Evolutionary conservation across 2,888 invertebrate genomes (phyloP), one percentile per base, ranked within the genome.

Genomic region (Coenonympha arcania): DNA sequence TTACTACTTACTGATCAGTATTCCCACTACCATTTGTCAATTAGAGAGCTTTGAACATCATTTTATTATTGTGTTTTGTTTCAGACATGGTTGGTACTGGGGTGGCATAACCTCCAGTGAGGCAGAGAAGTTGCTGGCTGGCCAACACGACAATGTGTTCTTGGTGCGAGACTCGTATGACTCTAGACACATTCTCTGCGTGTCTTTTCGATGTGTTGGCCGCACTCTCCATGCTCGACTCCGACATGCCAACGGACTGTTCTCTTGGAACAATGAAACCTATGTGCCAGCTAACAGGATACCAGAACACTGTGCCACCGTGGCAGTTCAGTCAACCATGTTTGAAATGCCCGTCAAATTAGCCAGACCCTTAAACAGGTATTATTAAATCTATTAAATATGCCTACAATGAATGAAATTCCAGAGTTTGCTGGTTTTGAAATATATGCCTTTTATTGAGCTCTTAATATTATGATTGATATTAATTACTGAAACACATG

Each of bases 161-260:
- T 83, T 93, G 59, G 91, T 93, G 1, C 79, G 93, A 58, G 92
- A 93, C 71, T 92, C 92, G 9, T 91, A 91, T 52, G 91, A 92
- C 62, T 79, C 76, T n/a, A 76, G 87, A 22, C 92, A 93, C 68
- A 88, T 93, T 55, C 82, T 93, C 30, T 92, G 92, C 65, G 86
- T 93, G 37, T 92, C 91, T 65, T 92, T 93, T 69, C 88, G 92
- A 55, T 89, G 90, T 72, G 88, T 90, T 47, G 91, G 91, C 5
- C 87, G 89, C 57, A 90, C 92, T 11, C 78, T 91, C 18, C 93
- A 93, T 72, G 90, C 92, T 16, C 84, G 92, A 39, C 89, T 93
- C 59, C 89, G 92, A 70, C 91, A 92, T 71, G 90, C 90, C 41
- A 90, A 91, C 78, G 92, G 92, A 41, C 79, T 89, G 55, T 92